Conservation (phyloP, 92 coral and sea anemone genomes). For the Zoanthus sociatus region DNA sequence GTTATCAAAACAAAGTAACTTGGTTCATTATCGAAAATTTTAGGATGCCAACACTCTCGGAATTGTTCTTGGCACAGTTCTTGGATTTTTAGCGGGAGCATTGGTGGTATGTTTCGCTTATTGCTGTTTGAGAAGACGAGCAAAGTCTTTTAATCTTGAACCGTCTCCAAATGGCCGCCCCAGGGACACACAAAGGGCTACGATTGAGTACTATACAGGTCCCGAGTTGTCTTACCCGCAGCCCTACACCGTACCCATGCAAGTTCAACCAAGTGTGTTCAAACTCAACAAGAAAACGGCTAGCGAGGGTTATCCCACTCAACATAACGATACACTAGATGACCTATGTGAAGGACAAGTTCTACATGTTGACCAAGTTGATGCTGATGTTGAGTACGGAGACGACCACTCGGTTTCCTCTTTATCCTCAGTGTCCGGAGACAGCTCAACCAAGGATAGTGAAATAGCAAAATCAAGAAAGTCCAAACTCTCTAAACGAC, state of each 20-base stretch:
- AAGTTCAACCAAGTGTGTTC: conserved; percentile 83
- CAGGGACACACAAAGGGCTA: conserved; percentile 63
- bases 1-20: conserved; percentile 13
- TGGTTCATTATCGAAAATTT: conserved; percentile 12
- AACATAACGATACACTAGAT: conserved; percentile 49
- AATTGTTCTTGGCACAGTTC: conserved; percentile 75
- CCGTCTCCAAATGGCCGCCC: conserved; percentile 33
- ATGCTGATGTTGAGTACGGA: conserved; percentile 52
- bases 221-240: conserved; percentile 60
- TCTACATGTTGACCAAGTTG: conserved; percentile 73
- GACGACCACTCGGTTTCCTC: conserved; percentile 39
- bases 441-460: neutral
- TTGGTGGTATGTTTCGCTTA: conserved; percentile 64
- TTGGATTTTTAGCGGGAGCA: conserved; percentile 84
- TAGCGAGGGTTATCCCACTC: conserved; percentile 17
- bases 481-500: conserved; percentile 65
- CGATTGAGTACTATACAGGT: conserved; percentile 69
- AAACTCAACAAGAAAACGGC: conserved; percentile 64
- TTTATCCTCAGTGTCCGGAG: conserved; percentile 28
- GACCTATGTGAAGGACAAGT: conserved; percentile 54
- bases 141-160: conserved; percentile 61
- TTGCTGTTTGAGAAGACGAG: conserved; percentile 60
- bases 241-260: conserved; percentile 76
- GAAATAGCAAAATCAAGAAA: conserved; percentile 62
- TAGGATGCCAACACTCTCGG: conserved; percentile 80